These are phyloP conservation scores for Ceratina calcarata DNA, from an alignment of 1,140 invertebrate species.

Conservation along the genomic window DNA sequence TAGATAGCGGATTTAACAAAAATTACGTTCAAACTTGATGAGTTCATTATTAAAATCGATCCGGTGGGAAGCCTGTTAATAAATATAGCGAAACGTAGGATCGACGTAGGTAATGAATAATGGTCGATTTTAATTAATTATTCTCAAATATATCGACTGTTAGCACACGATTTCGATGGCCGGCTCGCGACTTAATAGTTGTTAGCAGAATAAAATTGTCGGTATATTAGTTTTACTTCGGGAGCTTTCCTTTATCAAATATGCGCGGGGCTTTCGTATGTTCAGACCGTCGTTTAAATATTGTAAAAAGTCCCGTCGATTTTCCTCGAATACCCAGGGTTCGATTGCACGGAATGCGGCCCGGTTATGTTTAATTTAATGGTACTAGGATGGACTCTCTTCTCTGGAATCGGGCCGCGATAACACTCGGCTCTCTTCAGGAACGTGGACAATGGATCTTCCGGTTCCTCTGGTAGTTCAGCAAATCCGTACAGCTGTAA, in stretches of 20 bases:
- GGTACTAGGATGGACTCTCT: slow-evolving; percentile 75
- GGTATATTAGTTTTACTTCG: slow-evolving; percentile 18
- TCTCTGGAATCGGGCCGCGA: slow-evolving; percentile 53
- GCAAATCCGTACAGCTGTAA: neutral
- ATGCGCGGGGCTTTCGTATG: slow-evolving; percentile 43
- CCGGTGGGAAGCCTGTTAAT: too few relatives aligned
- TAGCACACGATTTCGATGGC: slow-evolving; percentile 24
- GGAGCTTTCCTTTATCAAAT: slow-evolving; percentile 48
- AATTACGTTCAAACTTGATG: too few relatives aligned
- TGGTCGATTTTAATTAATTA: too few relatives aligned
- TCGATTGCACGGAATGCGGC: slow-evolving; percentile 77
- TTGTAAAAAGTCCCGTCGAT: slow-evolving; percentile 79
- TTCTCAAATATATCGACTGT: slow-evolving; percentile 25
- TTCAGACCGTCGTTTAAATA: slow-evolving; percentile 66
- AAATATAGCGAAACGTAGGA: too few relatives aligned
- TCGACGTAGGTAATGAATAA: too few relatives aligned
- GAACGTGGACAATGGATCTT: neutral
- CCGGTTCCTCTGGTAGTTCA: neutral
- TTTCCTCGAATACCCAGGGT: slow-evolving; percentile 79
- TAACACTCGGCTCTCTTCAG: slow-evolving; percentile 41
- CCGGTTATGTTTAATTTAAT: slow-evolving; percentile 78
- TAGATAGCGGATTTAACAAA: too few relatives aligned
- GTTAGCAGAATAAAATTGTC: neutral
- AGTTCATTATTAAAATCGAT: too few relatives aligned
- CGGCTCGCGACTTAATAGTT: too few relatives aligned